Evolutionary conservation across 2,888 invertebrate species (phyloP).

Genomic region (Reticulitermes lucifugus): DNA sequence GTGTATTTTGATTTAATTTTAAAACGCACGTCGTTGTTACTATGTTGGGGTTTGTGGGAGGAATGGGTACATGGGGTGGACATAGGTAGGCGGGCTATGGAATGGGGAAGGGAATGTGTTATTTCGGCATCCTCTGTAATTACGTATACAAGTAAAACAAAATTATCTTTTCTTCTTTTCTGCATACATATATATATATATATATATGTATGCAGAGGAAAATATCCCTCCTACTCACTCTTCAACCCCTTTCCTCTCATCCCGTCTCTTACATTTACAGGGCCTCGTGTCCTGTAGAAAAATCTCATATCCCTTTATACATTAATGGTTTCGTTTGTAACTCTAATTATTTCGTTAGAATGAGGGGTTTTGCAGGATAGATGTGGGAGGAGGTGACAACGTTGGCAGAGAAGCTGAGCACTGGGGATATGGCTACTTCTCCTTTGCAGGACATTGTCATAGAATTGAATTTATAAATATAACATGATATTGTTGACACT

Average conservation of each 20-base stretch:
- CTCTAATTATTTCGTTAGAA: constrained; percentile 41
- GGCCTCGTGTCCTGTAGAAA: constrained; percentile 37
- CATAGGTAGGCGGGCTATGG: constrained; percentile 14
- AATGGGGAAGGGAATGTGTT: constrained; percentile 26
- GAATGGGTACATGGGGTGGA: not conserved
- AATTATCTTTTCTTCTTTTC: constrained; percentile 43
- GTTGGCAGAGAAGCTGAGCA: not conserved
- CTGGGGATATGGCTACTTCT: constrained; percentile 26
- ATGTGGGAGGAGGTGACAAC: not conserved
- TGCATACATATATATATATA: not conserved
- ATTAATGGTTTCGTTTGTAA: constrained; percentile 44
- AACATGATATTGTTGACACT: constrained; percentile 2
- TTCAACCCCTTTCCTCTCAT: not conserved
- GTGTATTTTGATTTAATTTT: constrained; percentile 41
- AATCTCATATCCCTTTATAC: constrained; percentile 43
- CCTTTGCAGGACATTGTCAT: constrained; percentile 12
- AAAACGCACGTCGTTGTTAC: constrained; percentile 38
- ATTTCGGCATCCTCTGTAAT: constrained; percentile 39
- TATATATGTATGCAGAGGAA: constrained; percentile 13
- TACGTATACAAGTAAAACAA: constrained; percentile 43
- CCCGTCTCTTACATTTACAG: constrained; percentile 35
- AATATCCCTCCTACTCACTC: constrained; percentile 17
- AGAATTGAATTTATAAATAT: constrained; percentile 26
- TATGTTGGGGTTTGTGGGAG: constrained; percentile 1
- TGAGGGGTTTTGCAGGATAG: not conserved